Percentiles rank a stretch among this genome's conserved stretches.
Evolutionary conservation across 2,888 invertebrate species (phyloP).

Genomic region (Drosophila vallismaia): DNA sequence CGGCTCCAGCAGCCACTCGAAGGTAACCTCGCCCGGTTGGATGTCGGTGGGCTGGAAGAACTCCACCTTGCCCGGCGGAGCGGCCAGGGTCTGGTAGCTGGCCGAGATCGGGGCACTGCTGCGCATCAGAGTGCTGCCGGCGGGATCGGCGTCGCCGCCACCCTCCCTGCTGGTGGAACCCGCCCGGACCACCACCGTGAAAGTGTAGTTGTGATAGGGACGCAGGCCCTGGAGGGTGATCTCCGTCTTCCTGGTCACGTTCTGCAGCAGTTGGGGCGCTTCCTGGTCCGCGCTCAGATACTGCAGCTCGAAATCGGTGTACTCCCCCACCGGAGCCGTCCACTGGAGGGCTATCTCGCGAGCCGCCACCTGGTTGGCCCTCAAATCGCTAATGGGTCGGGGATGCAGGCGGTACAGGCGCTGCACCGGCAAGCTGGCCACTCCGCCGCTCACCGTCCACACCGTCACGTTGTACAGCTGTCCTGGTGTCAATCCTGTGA

Average conservation of each 20-base stretch:
- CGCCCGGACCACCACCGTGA: slow-evolving; percentile 92
- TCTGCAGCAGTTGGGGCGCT: slow-evolving; percentile 88
- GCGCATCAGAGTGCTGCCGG: slow-evolving; percentile 86
- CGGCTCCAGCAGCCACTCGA: slow-evolving; percentile 91
- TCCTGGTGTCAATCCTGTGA: slow-evolving; percentile 90
- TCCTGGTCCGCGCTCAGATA: slow-evolving; percentile 89
- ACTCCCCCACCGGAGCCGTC: slow-evolving; percentile 93
- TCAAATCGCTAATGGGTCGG: slow-evolving; percentile 91
- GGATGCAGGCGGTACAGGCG: slow-evolving; percentile 94
- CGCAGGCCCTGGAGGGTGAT: slow-evolving; percentile 89
- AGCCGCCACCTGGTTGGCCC: slow-evolving; percentile 90
- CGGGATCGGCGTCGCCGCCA: slow-evolving; percentile 86
- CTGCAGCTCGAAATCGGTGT: slow-evolving; percentile 94
- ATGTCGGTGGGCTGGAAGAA: slow-evolving; percentile 91
- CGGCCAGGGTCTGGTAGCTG: slow-evolving; percentile 91
- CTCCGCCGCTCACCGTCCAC: slow-evolving; percentile 94
- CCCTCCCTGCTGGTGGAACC: slow-evolving; percentile 77
- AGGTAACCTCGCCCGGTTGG: slow-evolving; percentile 91
- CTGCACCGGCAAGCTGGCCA: slow-evolving; percentile 93
- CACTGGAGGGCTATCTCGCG: slow-evolving; percentile 92
- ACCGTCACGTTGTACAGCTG: slow-evolving; percentile 95
- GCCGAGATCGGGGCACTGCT: slow-evolving; percentile 91
- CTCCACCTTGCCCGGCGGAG: slow-evolving; percentile 92
- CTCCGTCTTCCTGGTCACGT: slow-evolving; percentile 88
- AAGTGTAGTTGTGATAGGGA: slow-evolving; percentile 94